A percentile compares a stretch with the other conserved stretches of the same genome.
These are phyloP conservation scores for Chinchilla lanigera DNA, from an alignment of 2,113 vertebrate species.

Conservation along the genomic window DNA sequence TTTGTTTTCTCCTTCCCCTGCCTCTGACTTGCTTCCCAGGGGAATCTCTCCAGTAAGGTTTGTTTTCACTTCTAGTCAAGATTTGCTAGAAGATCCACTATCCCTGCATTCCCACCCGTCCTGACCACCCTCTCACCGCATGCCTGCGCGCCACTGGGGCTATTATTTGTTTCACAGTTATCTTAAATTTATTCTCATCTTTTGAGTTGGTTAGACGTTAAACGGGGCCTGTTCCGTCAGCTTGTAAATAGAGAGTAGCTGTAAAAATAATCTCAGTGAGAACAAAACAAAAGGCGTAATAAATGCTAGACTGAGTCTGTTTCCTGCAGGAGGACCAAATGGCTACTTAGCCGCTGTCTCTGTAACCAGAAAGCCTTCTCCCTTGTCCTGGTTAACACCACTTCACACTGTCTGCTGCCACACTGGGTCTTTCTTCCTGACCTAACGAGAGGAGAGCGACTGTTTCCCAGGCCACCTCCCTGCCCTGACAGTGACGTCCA, in stretches of 20 bases:
- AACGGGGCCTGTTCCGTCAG: neutral
- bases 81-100: neutral
- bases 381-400: neutral
- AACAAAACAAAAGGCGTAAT: neutral
- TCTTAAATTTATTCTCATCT: neutral
- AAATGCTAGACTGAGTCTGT: neutral
- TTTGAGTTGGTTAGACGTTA: neutral
- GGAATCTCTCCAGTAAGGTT: neutral
- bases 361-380: neutral
- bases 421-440: neutral
- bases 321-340: neutral
- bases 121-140: neutral
- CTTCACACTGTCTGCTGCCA: neutral
- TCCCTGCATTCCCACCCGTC: neutral
- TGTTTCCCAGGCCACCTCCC: neutral
- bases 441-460: neutral
- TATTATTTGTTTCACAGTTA: neutral
- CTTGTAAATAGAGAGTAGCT: neutral
- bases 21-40: neutral
- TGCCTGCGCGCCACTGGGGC: neutral
- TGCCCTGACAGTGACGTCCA: neutral
- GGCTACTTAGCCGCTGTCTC: neutral
- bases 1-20: neutral
- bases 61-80: neutral
- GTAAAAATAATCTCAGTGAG: slow-evolving; percentile 26